Base-by-base conservation (phyloP, 2,888 invertebrate genomes). In the Cremastinae sp. region DNA sequence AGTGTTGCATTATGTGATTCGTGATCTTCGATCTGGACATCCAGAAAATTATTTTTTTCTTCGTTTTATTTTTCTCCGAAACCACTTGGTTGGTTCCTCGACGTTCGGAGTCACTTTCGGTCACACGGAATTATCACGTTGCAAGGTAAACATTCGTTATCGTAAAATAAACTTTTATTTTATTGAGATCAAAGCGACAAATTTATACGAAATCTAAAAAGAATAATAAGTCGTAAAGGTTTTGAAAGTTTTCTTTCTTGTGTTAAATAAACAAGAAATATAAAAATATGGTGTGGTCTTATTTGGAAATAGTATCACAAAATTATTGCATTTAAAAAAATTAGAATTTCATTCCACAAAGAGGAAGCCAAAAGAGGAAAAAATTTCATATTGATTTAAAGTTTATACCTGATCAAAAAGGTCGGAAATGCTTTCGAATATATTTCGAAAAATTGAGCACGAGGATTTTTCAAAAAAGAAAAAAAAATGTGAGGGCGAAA, bases 1-100 rank as follows among this genome's bases (percentile, higher is more conserved):
- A 59, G 73, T 73, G 51, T 69, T 79, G 78, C 75, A 79, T 78
- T 79, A 79, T 79, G 80, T 80, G 80, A 80, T 78, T 62, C 77
- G 37, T 76, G 77, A 79, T 56, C 61, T 75, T 65, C 39, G 55
- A 71, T 75, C 69, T 68, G 70, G 69, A 68, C 72, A 69, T 35
- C 69, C 71, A 75, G 75, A 61, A 61, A 3, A 28, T 28, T 12
- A 14, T 51, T 73, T 56, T 74, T 73, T 41, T 66, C 64, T 39
- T 39, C 66, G 39, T 28, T 69, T 69, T 56, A 1, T 37, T 53
- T 59, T 14, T 22, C 14, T 16, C 9, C 28, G 28, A 28, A 2
- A 28, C 5, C 28, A 5, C 28, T 77, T 62, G 28, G 58, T 55
- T 61, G 69, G 12, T 65, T 51, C 59, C 10, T 9, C 10, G 12